phyloP scores from a whole-genome alignment of 92 coral and sea anemone genomes.

The Palythoa caribaeorum region DNA sequence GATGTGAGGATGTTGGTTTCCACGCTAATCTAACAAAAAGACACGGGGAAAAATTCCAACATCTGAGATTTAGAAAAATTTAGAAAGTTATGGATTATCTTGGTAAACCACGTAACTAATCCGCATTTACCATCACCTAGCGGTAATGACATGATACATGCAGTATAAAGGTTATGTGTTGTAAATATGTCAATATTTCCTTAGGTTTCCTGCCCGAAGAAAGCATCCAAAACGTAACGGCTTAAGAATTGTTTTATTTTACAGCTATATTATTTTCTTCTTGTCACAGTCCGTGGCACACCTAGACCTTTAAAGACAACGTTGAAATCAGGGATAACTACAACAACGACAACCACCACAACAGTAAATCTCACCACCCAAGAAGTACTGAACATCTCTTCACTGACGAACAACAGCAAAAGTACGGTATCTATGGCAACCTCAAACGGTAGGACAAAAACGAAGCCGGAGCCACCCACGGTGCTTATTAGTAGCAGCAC shows the following conservation, averaged over 20 bases:
- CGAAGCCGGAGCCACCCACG: neutral
- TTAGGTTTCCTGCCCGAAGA: no score
- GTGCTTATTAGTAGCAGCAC: conserved; percentile 17
- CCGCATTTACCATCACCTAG: no score
- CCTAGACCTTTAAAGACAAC: neutral
- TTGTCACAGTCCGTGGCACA: conserved; percentile 10
- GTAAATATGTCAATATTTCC: no score
- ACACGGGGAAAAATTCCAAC: no score
- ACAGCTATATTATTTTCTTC: neutral
- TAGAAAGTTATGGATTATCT: no score
- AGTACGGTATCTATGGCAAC: neutral
- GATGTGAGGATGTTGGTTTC: no score
- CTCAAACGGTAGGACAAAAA: neutral
- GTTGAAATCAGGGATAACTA: neutral
- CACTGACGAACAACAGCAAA: neutral
- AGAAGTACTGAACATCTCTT: neutral
- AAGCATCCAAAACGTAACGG: no score
- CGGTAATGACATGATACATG: no score
- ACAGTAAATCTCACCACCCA: neutral
- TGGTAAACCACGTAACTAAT: no score
- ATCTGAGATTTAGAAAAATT: no score
- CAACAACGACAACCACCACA: neutral
- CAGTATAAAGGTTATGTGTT: no score
- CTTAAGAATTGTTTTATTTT: neutral
- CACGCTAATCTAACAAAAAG: no score